Evolutionary conservation across 2,113 vertebrate genomes (phyloP).

Genomic region (Myotis brandtii): DNA sequence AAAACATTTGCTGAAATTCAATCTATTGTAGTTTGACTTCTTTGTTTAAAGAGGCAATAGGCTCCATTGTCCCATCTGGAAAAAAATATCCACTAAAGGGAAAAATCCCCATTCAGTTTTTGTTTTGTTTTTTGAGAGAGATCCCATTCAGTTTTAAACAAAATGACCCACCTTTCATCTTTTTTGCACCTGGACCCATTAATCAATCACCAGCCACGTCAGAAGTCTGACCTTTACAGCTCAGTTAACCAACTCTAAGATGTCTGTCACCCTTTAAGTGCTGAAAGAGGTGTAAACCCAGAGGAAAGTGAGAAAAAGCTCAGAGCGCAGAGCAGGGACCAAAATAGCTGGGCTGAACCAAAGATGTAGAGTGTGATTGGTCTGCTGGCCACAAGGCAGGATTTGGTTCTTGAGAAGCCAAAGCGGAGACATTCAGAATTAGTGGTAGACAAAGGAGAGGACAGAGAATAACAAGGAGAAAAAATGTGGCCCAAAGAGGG

Average conservation of each 20-base stretch:
- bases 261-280: conserved; percentile 75
- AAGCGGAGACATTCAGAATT: conserved; percentile 14
- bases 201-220: conserved; percentile 49
- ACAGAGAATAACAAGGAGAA: conserved; percentile 4
- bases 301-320: conserved; percentile 68
- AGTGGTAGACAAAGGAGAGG: conserved; percentile 66
- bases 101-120: conserved; percentile 40
- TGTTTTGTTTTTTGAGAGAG: no score
- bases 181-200: conserved; percentile 61
- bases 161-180: conserved; percentile 59
- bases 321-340: conserved; percentile 34
- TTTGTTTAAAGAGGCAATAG: conserved; percentile 20
- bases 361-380: neutral
- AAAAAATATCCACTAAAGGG: conserved; percentile 3
- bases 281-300: conserved; percentile 70
- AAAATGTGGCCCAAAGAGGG: conserved; percentile 24
- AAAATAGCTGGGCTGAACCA: conserved; percentile 69
- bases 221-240: conserved; percentile 62
- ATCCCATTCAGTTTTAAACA: neutral
- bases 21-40: conserved; percentile 25
- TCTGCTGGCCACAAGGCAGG: conserved; percentile 32
- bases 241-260: conserved; percentile 67
- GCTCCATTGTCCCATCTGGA: neutral
- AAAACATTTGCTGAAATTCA: conserved; percentile 47
- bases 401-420: neutral